Evolutionary conservation across 2,888 invertebrate species (phyloP), one percentile per base, ranked within the genome.

Genomic region (Sphecodes monilicornis): DNA sequence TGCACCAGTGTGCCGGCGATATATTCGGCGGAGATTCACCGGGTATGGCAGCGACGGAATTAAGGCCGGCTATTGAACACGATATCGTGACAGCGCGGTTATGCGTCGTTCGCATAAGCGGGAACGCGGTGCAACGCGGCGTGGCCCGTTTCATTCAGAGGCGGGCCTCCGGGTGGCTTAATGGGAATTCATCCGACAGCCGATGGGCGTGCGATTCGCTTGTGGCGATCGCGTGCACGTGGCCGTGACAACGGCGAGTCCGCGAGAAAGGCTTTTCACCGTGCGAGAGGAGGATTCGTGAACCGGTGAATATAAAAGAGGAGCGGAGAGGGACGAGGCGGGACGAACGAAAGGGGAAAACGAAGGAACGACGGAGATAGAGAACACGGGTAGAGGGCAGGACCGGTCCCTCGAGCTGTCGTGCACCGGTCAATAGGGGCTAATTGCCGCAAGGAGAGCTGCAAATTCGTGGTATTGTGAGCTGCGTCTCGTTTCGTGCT

Each of bases 371-470:
- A 73, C 50, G 69, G 57, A 69, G 74, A 74, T 54, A 74, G 22
- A 8, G 46, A 32, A 57, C 39, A 36, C 3, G 78, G 60, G 69
- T 76, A 73, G 86, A 46, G 46, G 77, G 84, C 26, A 26, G 85
- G 81, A 80, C 83, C 79, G 84, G 84, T 80, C 82, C 79, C 85
- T 64, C 64, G 80, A 76, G 80, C 84, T 87, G 89, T 85, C 89
- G 81, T 87, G 82, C 80, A 80, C 89, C 80, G 80, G 73, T 90
- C 90, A 90, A 90, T 90, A 90, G 90, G 75, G 80, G 86, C 90
- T 90, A 90, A 90, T 90, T 90, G 90, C 89, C 88, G 87, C 86
- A 87, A 85, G 88, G 85, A 89, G 86, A 86, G 88, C 88, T 89
- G 89, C 90, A 86, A 90, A 90, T 90, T 90, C 89, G 89, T 85